Conservation (phyloP, 2,113 vertebrate genomes). For the Meriones unguiculatus region DNA sequence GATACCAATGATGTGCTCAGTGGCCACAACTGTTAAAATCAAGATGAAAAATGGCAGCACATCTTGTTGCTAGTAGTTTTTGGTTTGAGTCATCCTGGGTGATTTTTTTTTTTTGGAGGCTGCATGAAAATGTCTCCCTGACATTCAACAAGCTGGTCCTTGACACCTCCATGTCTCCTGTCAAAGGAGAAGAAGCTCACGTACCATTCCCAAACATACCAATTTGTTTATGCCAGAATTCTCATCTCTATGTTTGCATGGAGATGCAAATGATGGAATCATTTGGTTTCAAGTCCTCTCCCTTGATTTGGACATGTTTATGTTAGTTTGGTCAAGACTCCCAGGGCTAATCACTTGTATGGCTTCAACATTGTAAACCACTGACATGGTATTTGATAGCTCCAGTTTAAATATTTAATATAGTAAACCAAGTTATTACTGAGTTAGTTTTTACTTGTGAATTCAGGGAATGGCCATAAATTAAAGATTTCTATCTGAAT, state of each 20-base stretch:
- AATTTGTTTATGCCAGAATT: constrained; percentile 74
- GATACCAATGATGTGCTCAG: constrained; percentile 47
- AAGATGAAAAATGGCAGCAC: neutral
- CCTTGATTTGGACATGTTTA: neutral
- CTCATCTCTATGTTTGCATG: constrained; percentile 31
- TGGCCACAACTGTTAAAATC: neutral
- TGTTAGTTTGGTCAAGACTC: neutral
- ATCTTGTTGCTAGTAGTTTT: neutral
- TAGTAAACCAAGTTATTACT: neutral
- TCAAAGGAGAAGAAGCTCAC: constrained; percentile 38
- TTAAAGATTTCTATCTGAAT: neutral
- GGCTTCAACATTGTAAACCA: neutral
- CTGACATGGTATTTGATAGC: neutral
- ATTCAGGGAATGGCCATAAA: neutral
- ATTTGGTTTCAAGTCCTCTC: constrained; percentile 55
- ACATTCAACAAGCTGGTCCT: neutral
- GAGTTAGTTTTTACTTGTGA: constrained; percentile 31
- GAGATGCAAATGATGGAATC: constrained; percentile 69
- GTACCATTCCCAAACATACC: constrained; percentile 48
- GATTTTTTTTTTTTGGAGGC: neutral
- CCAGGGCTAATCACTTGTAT: neutral
- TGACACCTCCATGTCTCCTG: neutral
- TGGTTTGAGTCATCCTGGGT: constrained; percentile 15
- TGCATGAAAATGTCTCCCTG: neutral
- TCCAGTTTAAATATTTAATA: neutral